Base-by-base conservation (phyloP, 1,140 invertebrate species). In the Caenorhabditis remanei region DNA sequence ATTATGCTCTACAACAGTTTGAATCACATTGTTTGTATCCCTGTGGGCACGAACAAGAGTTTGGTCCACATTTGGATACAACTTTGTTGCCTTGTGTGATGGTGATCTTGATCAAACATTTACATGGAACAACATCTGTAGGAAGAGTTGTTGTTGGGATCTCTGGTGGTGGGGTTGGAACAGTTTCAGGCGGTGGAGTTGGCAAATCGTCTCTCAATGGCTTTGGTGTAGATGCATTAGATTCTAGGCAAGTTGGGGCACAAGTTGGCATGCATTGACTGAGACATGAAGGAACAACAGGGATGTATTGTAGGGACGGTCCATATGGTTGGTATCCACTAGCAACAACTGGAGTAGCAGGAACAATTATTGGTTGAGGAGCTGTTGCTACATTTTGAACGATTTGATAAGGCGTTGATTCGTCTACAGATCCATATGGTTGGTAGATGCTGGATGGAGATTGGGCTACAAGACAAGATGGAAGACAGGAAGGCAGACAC, bases 291-390 rank as follows among this genome's bases (percentile, higher is more conserved):
- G 71, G 71, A n/a, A 50, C 21, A 3, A 79, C 71, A 53, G 71
- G 71, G 5, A 50, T 50, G 46, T 79, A 79, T 32, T 24, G 9
- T 32, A 53, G 43, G 1, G 40, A 53, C 13, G 61, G 24, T 50
- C 71, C 46, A n/a, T 79, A 50, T 71, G 71, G 71, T 79, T 79
- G 71, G 19, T 79, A 79, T 21, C 71, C 46, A 79, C 71, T 79
- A n/a, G 11, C 21, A 4, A 46, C 43, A 13, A 50, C 71, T 50
- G 71, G 46, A 4, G 32, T 32, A 32, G 71, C 71, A 32, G 43
- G 46, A 13, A 46, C 71, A 21, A 50, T 7, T 11, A 79, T 14
- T 21, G 71, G 71, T 79, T 50, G 71, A 48, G 71, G 4, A 63
- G 32, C 61, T 32, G 61, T 11, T 58, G 65, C 65, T 32, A 46